These are phyloP conservation scores for Aspidiotus destructor DNA, from an alignment of 2,888 invertebrate genomes.

Conservation along the genomic window DNA sequence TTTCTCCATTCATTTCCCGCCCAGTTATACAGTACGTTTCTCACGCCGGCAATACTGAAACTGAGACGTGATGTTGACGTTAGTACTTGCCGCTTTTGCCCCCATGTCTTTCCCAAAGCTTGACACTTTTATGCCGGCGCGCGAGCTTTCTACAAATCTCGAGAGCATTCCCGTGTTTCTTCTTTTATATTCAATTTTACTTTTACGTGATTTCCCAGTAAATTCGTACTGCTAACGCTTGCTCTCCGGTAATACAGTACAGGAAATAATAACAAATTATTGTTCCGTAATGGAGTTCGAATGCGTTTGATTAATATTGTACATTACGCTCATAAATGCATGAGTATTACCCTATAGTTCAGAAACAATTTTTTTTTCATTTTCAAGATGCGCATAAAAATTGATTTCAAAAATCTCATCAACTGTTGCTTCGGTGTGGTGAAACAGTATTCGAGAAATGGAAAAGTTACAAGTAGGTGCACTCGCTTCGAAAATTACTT, in stretches of 20 bases:
- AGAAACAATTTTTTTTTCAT: neutral
- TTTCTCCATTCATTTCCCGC: neutral
- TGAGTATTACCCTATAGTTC: neutral
- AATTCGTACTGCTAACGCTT: no score
- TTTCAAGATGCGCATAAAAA: neutral
- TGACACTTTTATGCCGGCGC: constrained; percentile 24
- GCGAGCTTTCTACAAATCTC: constrained; percentile 27
- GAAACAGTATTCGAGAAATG: neutral
- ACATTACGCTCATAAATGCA: neutral
- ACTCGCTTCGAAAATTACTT: constrained; percentile 6
- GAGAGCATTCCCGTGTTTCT: constrained; percentile 30
- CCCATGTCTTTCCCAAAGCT: neutral
- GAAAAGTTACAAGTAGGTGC: neutral
- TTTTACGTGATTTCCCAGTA: constrained; percentile 26
- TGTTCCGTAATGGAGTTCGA: constrained; percentile 19
- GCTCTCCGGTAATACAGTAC: neutral
- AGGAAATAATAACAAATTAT: constrained; percentile 29
- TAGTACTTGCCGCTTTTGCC: neutral
- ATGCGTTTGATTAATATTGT: neutral
- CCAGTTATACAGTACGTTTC: neutral
- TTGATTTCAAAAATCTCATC: neutral
- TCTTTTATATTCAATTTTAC: constrained; percentile 31
- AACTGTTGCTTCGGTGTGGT: constrained; percentile 18
- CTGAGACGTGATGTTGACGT: constrained; percentile 24
- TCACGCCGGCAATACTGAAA: constrained; percentile 9